Evolutionary conservation across 1,140 invertebrate genomes (phyloP), one percentile per base, ranked within the genome.

Genomic region (fruit fly (Drosophila melanogaster)): DNA sequence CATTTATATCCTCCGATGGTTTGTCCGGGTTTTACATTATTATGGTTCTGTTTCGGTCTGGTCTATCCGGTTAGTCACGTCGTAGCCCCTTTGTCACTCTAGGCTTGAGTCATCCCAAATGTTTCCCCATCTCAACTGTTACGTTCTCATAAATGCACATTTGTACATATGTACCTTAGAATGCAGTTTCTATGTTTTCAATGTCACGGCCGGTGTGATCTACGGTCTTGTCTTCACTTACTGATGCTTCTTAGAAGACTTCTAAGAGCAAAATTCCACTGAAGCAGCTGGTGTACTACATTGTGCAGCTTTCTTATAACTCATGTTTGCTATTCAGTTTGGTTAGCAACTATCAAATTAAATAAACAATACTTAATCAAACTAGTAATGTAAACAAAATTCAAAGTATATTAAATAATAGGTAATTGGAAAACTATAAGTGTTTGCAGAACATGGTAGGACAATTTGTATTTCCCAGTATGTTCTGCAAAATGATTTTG

Each of bases 61-160:
- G 64, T 77, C 49, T 41, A 40, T 51, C 64, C 35, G 55, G 43
- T 49, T 53, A 60, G 66, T 41, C 53, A 43, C 50, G 19, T 54
- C 12, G 30, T 81, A 81, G 83, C 81, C 83, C 74, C 78, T 62
- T 79, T 76, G 11, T 55, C 19, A 56, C 44, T 76, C 75, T 62
- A 79, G 75, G 84, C 84, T 89, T 56, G 38, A 14, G 50, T 73
- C 51, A 41, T 44, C 8, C 62, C 35, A 26, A 26, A 46, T 7
- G 19, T 15, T 19, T 17, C 7, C 61, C 24, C 35, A 24, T 15
- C 14, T 15, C 22, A 44, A 17, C 47, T 49, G 10, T 37, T 61
- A 14, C 22, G 66, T 43, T 14, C 35, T 26, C 30, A 43, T 73
- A 55, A 22, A 0, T 22, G 19, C 3, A 22, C 19, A 3, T 22